Base-by-base conservation (phyloP, 2,888 invertebrate genomes). In the Noctua pronuba region DNA sequence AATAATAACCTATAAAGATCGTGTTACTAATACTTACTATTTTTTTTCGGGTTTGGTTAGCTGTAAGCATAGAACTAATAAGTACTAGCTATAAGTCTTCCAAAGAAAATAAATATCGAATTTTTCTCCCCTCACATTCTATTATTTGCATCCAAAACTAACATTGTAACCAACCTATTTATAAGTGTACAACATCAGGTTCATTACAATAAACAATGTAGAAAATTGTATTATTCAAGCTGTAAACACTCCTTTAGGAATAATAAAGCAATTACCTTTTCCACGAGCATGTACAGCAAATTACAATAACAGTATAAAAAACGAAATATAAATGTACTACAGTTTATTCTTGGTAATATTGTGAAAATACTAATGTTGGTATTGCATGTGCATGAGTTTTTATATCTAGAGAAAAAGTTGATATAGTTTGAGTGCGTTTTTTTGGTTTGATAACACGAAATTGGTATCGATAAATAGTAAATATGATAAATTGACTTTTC, bases 341-440 rank as follows among this genome's bases (percentile, higher is more conserved):
- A 65, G 35, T 64, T 62, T 65, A 66, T 84, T 83, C 65, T 52
- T 18, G 60, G 79, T 78, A 82, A 41, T 58, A 55, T 41, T 11
- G 41, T 41, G 41, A 41, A 41, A 41, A 41, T 10, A 11, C 35
- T 77, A 84, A 84, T 77, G 86, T 62, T 21, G 2, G 62, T 21
- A 71, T 84, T 78, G 78, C 75, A 83, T 78, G 84, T 67, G 52
- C 38, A 78, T 31, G 13, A 60, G 49, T 18, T 60, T 77, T 64
- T 68, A 2, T 52, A 52, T 44, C 13, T 18, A 65, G 60, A 67
- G 35, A 65, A 67, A 77, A 82, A 74, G 24, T 58, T 76, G 16
- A 31, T 6, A 49, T 84, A 52, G 44, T 44, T 35, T 46, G 35
- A 7, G 18, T 70, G 24, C 24, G 24, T 31, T 49, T 75, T 44